Evolutionary conservation across 2,113 vertebrate species (phyloP).

Genomic region (Halcyon senegalensis): DNA sequence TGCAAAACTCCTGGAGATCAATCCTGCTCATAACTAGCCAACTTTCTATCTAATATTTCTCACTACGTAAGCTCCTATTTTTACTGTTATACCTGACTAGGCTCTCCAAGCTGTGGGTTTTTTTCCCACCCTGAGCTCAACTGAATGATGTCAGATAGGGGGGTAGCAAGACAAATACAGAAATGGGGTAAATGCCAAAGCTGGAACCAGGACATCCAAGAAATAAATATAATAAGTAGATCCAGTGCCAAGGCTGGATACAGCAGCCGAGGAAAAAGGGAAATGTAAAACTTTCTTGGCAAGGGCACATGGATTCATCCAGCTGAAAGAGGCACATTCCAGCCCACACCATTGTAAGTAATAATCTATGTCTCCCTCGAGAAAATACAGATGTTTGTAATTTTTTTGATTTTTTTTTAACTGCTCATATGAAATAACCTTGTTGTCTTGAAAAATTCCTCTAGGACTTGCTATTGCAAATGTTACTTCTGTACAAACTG

Average conservation of each 20-base stretch:
- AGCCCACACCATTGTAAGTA: constrained; percentile 43
- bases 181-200: constrained; percentile 24
- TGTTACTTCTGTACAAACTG: constrained; percentile 58
- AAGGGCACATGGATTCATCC: constrained; percentile 35
- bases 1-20: not conserved
- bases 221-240: constrained; percentile 56
- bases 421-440: constrained; percentile 35
- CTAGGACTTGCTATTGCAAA: constrained; percentile 32
- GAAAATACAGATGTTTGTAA: constrained; percentile 71
- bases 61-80: constrained; percentile 9
- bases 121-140: constrained; percentile 43
- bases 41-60: not conserved
- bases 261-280: constrained; percentile 64
- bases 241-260: constrained; percentile 60
- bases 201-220: constrained; percentile 20
- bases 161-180: constrained; percentile 17
- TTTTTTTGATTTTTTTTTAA: constrained; percentile 34
- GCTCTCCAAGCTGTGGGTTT: not conserved
- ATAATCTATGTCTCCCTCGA: constrained; percentile 40
- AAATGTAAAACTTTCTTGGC: constrained; percentile 72
- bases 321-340: constrained; percentile 64
- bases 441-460: constrained; percentile 57
- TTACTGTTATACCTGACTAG: constrained; percentile 37
- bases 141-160: constrained; percentile 39
- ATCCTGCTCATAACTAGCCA: not conserved